These are phyloP conservation scores for Corythaeola cristata DNA, from an alignment of 2,113 vertebrate species.

Conservation along the genomic window DNA sequence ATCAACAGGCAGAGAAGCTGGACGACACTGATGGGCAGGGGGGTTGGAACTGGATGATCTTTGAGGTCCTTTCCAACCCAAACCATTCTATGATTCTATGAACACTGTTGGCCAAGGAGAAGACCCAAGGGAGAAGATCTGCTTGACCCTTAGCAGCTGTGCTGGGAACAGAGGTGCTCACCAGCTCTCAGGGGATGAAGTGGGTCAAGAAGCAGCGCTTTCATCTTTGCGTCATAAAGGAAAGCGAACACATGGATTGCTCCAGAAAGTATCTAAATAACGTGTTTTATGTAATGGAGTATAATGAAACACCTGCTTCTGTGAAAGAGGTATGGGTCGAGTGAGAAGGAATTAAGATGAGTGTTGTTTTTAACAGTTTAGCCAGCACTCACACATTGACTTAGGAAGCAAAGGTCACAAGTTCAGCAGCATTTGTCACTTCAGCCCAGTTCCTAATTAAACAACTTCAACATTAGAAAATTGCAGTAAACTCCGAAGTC, in stretches of 20 bases:
- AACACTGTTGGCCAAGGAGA: background rate
- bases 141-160: background rate
- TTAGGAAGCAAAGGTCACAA: background rate
- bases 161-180: background rate
- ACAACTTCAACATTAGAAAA: background rate
- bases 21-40: background rate
- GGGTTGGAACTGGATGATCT: too few species aligned
- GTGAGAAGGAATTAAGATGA: background rate
- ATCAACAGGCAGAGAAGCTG: background rate
- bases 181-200: background rate
- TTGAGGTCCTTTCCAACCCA: too few species aligned
- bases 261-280: background rate
- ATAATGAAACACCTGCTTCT: background rate
- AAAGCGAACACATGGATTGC: background rate
- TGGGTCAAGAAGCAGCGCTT: background rate
- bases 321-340: background rate
- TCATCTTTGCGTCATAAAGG: background rate
- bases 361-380: background rate
- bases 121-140: background rate
- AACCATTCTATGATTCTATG: too few species aligned
- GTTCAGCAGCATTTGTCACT: background rate
- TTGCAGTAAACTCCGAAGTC: background rate
- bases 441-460: background rate
- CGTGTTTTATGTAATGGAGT: background rate
- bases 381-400: background rate